Base-by-base conservation (phyloP, 1,140 invertebrate species). In the Trichogramma pretiosum region DNA sequence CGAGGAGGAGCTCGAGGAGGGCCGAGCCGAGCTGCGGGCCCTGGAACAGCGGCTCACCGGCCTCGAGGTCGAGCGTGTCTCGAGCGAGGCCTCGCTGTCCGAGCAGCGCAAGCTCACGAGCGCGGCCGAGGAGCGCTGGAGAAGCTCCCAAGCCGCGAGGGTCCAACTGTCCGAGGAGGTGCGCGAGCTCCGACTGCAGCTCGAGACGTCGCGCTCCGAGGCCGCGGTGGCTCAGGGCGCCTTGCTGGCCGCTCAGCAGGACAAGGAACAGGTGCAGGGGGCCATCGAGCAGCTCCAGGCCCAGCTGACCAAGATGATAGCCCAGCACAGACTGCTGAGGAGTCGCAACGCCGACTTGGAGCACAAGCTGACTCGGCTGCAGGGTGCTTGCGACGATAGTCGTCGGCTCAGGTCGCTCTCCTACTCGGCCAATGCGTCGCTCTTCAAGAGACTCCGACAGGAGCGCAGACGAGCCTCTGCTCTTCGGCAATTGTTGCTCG, bases 251-350 rank as follows among this genome's bases (percentile, higher is more conserved):
- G 59, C 59, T 5, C 64, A 56, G 39, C 57, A 56, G n/a, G 62
- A 68, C 50, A 61, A 62, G 18, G 45, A 45, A 17, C 62, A 68
- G 38, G 62, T 68, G 41, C 61, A 63, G 45, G 53, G 56, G 13
- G 61, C 61, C 2, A 63, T 67, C 19, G 52, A 57, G 3, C 56
- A 64, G 19, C 33, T 70, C 5, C 58, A 57, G 5, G 36, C 54
- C 3, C 63, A 68, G 21, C 48, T 70, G 13, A 49, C 52, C 5
- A 63, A 61, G 38, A 61, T 68, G 56, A 61, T 70, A 35, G 52
- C 60, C 0, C 62, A 63, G n/a, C 61, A 68, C 19, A 68, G 64
- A 41, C 26, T 65, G 13, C 7, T 68, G 5, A 67, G 62, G 38
- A 52, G 41, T 1, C 59, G 60, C 28, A 70, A 68, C 38, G 34